Evolutionary conservation across 2,113 vertebrate genomes (phyloP).

Genomic region (Epinephelus fuscoguttatus): DNA sequence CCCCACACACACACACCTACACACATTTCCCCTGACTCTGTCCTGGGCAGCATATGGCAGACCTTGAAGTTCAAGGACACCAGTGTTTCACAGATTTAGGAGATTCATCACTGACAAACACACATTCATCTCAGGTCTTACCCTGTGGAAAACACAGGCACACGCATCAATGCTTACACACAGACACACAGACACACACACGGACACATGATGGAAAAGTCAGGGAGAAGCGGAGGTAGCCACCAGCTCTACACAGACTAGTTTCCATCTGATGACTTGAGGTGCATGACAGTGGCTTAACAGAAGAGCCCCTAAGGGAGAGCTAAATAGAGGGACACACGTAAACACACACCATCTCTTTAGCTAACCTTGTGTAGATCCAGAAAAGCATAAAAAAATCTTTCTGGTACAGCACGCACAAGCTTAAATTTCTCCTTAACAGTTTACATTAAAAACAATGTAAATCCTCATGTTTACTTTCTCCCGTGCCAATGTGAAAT

Average conservation of each 20-base stretch:
- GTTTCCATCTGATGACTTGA: slow-evolving; percentile 38
- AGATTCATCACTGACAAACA: slow-evolving; percentile 82
- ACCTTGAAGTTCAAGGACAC: slow-evolving; percentile 83
- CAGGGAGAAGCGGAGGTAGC: slow-evolving; percentile 22
- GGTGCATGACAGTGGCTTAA: slow-evolving; percentile 34
- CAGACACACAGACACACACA: slow-evolving; percentile 13
- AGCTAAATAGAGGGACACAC: slow-evolving; percentile 22
- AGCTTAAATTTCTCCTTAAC: slow-evolving; percentile 12
- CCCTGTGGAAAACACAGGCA: slow-evolving; percentile 45
- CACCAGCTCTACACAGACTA: slow-evolving; percentile 24
- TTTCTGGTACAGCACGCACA: background rate
- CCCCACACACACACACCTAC: slow-evolving; percentile 21
- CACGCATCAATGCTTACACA: background rate
- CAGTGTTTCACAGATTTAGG: slow-evolving; percentile 74
- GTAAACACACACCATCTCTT: slow-evolving; percentile 25
- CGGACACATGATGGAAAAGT: slow-evolving; percentile 12
- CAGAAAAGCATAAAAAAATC: background rate
- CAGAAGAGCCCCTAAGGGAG: slow-evolving; percentile 11
- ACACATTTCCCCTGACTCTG: slow-evolving; percentile 63
- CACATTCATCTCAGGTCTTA: slow-evolving; percentile 69
- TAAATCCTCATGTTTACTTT: slow-evolving; percentile 48
- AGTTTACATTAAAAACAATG: slow-evolving; percentile 31
- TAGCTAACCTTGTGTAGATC: slow-evolving; percentile 31
- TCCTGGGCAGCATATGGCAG: slow-evolving; percentile 75
- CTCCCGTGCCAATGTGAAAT: slow-evolving; percentile 9